Evolutionary conservation across 2,888 invertebrate genomes (phyloP).

Genomic region (Metallyticus violacea): DNA sequence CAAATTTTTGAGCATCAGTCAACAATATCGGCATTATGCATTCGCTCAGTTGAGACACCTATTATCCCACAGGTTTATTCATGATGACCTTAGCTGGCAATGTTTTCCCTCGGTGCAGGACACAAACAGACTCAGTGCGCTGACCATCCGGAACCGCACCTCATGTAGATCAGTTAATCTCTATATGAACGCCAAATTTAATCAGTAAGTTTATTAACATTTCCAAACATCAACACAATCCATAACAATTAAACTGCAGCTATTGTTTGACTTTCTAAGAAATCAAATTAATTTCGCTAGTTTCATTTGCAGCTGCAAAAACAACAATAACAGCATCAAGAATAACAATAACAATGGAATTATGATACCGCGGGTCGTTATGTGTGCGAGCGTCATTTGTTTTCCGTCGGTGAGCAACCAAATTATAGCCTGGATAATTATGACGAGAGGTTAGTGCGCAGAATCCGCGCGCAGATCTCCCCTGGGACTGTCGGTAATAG

Average conservation of each 20-base stretch:
- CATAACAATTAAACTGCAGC: not conserved
- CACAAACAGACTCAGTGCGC: too few relatives aligned
- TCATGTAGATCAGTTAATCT: not conserved
- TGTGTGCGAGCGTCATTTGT: not conserved
- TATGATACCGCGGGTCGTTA: not conserved
- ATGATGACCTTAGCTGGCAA: too few relatives aligned
- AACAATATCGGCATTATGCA: too few relatives aligned
- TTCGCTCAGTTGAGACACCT: too few relatives aligned
- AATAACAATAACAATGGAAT: not conserved
- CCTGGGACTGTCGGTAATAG: not conserved
- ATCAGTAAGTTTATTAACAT: not conserved
- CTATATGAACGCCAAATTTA: too few relatives aligned
- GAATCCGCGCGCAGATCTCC: not conserved
- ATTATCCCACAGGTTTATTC: too few relatives aligned
- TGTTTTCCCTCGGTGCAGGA: too few relatives aligned
- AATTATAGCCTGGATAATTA: not conserved
- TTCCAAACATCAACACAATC: not conserved
- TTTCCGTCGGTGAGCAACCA: not conserved
- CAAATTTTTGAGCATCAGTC: too few relatives aligned
- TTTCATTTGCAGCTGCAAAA: not conserved
- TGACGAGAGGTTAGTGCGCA: not conserved
- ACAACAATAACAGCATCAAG: not conserved
- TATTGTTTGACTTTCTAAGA: not conserved
- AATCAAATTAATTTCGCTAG: not conserved
- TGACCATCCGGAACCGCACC: too few relatives aligned